Evolutionary conservation across 2,113 vertebrate species (phyloP).

Genomic region (Chionis minor): DNA sequence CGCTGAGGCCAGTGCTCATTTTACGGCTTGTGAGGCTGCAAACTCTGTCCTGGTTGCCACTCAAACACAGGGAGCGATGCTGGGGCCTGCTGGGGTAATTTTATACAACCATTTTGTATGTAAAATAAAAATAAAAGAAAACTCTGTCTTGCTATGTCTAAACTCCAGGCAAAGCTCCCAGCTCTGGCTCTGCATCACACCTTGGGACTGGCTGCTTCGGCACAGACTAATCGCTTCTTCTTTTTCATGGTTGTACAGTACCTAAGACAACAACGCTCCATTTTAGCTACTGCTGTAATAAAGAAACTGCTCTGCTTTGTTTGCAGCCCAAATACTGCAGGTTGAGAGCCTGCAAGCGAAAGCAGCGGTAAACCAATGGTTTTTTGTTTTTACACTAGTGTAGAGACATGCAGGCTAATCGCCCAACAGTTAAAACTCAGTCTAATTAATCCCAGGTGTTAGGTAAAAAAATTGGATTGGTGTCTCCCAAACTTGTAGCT

Average conservation of each 20-base stretch:
- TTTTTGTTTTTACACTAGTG: neutral
- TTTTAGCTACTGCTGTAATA: neutral
- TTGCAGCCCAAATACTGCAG: neutral
- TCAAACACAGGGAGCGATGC: neutral
- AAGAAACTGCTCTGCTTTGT: neutral
- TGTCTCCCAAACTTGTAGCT: neutral
- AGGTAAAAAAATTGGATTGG: neutral
- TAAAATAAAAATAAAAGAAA: neutral
- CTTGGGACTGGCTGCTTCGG: constrained; percentile 6
- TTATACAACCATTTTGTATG: neutral
- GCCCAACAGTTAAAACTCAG: neutral
- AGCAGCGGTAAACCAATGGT: neutral
- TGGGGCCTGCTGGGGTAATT: neutral
- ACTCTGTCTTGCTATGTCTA: neutral
- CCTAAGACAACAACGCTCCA: neutral
- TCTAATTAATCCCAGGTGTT: constrained; percentile 1
- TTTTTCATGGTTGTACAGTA: constrained; percentile 1
- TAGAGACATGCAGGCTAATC: neutral
- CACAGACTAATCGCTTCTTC: neutral
- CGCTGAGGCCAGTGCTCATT: neutral
- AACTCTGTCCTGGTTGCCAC: neutral
- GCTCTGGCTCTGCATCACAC: constrained; percentile 27
- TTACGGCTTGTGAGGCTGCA: neutral
- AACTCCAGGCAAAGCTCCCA: constrained; percentile 41
- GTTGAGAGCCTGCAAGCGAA: neutral